phyloP scores from a whole-genome alignment of 2,113 vertebrate species.

The Dendropsophus ebraccatus region DNA sequence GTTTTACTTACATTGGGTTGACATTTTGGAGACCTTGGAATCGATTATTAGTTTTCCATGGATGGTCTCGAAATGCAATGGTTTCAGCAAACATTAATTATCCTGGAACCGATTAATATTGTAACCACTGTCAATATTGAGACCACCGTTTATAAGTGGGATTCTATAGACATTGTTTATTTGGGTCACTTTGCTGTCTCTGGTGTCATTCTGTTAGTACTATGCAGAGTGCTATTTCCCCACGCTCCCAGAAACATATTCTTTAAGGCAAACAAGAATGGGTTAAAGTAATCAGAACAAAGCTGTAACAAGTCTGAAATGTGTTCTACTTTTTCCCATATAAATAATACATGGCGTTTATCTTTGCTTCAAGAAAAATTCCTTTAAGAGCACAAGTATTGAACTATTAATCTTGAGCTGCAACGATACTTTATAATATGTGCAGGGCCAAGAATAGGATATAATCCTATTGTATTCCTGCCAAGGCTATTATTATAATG shows the following conservation, averaged over 20 bases:
- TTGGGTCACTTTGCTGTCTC: neutral
- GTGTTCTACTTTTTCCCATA: neutral
- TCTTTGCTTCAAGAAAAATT: slow-evolving; percentile 2
- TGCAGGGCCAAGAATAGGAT: neutral
- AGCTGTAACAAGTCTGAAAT: neutral
- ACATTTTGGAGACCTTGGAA: too few relatives aligned
- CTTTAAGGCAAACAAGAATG: neutral
- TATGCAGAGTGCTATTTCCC: neutral
- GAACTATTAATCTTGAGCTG: neutral
- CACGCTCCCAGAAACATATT: neutral
- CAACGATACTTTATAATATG: neutral
- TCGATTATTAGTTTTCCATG: too few relatives aligned
- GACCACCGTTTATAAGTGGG: too few relatives aligned
- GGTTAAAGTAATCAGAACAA: neutral
- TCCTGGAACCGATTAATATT: too few relatives aligned
- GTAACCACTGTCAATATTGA: too few relatives aligned
- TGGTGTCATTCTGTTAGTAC: neutral
- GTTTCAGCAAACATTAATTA: too few relatives aligned
- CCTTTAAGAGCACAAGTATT: neutral
- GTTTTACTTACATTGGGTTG: too few relatives aligned
- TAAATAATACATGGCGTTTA: slow-evolving; percentile 5
- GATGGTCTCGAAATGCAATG: too few relatives aligned
- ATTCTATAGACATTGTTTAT: neutral
- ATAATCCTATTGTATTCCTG: too few relatives aligned
- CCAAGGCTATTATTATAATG: too few relatives aligned